phyloP scores from a whole-genome alignment of 2,888 invertebrate species.

The Rotaria sp. region DNA sequence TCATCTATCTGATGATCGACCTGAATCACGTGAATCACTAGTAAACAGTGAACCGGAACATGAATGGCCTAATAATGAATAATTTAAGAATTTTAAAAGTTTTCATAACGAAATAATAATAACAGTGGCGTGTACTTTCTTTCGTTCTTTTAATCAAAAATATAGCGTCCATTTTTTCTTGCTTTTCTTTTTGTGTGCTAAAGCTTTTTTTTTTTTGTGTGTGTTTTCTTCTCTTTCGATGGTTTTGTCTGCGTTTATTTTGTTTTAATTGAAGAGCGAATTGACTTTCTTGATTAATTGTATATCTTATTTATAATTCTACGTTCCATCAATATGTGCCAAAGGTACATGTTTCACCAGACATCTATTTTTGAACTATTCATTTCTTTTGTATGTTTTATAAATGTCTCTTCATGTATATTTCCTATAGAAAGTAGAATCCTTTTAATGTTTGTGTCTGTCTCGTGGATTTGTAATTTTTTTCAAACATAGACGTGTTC shows the following conservation, averaged over 20 bases:
- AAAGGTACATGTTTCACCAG: neutral
- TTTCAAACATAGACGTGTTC: neutral
- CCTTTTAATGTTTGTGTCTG: neutral
- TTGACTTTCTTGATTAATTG: neutral
- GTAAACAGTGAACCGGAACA: neutral
- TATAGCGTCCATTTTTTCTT: neutral
- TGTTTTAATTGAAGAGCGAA: neutral
- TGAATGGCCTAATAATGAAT: neutral
- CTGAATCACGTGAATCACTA: conserved; percentile 11
- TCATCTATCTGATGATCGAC: conserved; percentile 25
- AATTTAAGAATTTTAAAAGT: neutral
- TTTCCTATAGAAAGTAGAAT: neutral
- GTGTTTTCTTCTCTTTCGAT: neutral
- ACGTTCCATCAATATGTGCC: neutral
- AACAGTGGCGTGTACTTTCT: neutral
- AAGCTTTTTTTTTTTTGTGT: neutral
- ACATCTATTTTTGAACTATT: neutral
- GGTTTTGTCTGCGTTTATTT: neutral
- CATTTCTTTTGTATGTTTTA: neutral
- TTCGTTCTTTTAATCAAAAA: neutral
- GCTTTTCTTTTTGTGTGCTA: neutral
- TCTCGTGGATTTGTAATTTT: neutral
- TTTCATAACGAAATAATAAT: neutral
- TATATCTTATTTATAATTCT: neutral
- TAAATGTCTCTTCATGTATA: no score